Evolutionary conservation across 1,140 invertebrate species (phyloP).

Genomic region (Nasonia longicornis): DNA sequence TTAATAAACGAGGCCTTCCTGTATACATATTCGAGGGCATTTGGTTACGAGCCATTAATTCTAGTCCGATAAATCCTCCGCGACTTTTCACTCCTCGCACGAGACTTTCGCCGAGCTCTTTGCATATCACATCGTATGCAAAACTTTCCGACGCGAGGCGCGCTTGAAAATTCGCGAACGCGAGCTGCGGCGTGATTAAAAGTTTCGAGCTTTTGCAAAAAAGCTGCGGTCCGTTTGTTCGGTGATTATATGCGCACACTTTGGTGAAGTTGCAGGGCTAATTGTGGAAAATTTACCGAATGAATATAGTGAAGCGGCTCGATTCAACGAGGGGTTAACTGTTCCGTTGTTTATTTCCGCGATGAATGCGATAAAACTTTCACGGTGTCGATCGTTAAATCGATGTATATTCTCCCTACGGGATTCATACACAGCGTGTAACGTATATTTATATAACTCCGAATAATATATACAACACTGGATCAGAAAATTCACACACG

Average conservation of each 20-base stretch:
- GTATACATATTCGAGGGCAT: conserved; percentile 1
- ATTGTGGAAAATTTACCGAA: too few relatives aligned
- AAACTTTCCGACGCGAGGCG: neutral
- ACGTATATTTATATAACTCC: neutral
- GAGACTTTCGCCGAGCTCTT: neutral
- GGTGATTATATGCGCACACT: too few relatives aligned
- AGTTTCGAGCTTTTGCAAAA: neutral
- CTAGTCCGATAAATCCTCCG: neutral
- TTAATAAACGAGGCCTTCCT: conserved; percentile 6
- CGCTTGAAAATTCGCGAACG: neutral
- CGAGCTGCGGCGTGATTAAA: neutral
- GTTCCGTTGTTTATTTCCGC: too few relatives aligned
- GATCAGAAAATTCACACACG: neutral
- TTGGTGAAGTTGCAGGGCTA: too few relatives aligned
- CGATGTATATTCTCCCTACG: too few relatives aligned
- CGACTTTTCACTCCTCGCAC: neutral
- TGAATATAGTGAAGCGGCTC: too few relatives aligned
- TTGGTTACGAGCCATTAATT: conserved; percentile 26
- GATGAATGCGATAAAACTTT: too few relatives aligned
- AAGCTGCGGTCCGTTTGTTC: neutral
- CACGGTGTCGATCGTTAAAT: too few relatives aligned
- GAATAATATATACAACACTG: neutral
- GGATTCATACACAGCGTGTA: too few relatives aligned
- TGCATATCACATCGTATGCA: neutral
- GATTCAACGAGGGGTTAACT: too few relatives aligned